These are phyloP conservation scores for Baryphthengus martii DNA, from an alignment of 2,113 vertebrate species.

Conservation along the genomic window DNA sequence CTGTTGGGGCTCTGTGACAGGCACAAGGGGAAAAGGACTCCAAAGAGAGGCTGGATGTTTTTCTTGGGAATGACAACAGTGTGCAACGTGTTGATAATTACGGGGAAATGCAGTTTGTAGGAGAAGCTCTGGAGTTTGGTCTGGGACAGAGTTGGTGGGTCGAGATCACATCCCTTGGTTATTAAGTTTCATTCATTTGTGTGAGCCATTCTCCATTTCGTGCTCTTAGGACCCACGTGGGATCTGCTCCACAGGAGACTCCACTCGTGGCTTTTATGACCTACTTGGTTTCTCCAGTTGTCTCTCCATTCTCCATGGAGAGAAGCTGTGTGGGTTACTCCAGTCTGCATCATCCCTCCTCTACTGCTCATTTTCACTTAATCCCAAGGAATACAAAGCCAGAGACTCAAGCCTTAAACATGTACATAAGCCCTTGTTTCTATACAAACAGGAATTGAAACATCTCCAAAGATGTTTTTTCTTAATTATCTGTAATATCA, in stretches of 20 bases:
- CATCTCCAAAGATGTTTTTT: neutral
- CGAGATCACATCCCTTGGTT: neutral
- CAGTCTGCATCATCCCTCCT: neutral
- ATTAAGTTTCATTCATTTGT: neutral
- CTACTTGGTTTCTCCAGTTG: neutral
- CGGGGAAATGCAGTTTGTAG: neutral
- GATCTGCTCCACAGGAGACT: neutral
- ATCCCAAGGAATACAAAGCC: neutral
- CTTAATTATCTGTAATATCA: neutral
- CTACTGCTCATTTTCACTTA: neutral
- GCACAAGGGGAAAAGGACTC: neutral
- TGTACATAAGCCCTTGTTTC: neutral
- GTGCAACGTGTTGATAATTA: neutral
- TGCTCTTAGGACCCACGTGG: neutral
- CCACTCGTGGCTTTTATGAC: neutral
- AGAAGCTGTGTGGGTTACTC: neutral
- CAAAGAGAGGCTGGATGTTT: neutral
- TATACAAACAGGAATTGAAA: neutral
- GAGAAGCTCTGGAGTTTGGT: neutral
- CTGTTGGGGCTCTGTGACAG: neutral
- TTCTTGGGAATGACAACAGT: neutral
- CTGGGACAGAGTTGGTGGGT: neutral
- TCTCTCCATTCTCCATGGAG: neutral
- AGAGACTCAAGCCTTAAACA: neutral
- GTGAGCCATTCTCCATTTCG: fast-evolving